These are phyloP conservation scores for Acronicta aceris DNA, from an alignment of 2,888 invertebrate species.

Conservation along the genomic window DNA sequence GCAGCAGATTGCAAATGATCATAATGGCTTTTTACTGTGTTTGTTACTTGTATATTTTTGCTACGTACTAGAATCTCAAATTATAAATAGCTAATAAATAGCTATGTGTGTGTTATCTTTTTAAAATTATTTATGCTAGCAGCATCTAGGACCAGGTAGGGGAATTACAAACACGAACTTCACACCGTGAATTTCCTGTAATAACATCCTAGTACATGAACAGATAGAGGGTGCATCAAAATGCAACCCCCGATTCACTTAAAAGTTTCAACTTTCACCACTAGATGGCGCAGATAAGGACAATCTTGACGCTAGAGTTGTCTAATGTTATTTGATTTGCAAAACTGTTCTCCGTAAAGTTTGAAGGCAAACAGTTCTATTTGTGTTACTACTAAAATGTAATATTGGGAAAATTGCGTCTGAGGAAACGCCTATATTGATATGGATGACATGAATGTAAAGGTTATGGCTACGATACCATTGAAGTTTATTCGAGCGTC, in stretches of 20 bases:
- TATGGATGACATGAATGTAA: too few species aligned
- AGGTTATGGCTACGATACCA: too few species aligned
- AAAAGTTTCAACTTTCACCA: slow-evolving; percentile 5
- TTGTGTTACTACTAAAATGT: background rate
- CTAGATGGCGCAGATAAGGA: slow-evolving; percentile 29
- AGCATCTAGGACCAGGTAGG: slow-evolving; percentile 20
- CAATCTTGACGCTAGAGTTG: background rate
- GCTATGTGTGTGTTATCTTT: too few species aligned
- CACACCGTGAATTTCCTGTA: background rate
- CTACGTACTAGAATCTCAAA: too few species aligned
- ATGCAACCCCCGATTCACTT: slow-evolving; percentile 26
- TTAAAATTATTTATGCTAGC: background rate
- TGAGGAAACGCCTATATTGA: too few species aligned
- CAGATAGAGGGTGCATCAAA: slow-evolving; percentile 12
- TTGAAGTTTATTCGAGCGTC: too few species aligned
- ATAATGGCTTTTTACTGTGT: too few species aligned
- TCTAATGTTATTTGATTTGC: background rate
- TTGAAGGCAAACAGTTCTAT: background rate
- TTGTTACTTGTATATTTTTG: too few species aligned
- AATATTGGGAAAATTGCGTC: too few species aligned
- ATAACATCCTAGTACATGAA: background rate
- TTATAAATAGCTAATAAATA: too few species aligned
- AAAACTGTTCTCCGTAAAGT: background rate
- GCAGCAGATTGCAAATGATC: too few species aligned
- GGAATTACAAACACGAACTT: background rate